A percentile compares a stretch with the other conserved stretches of the same genome.
Evolutionary conservation across 2,797 vertebrate species (phyloP).

Genomic region (Tenualosa ilisha): DNA sequence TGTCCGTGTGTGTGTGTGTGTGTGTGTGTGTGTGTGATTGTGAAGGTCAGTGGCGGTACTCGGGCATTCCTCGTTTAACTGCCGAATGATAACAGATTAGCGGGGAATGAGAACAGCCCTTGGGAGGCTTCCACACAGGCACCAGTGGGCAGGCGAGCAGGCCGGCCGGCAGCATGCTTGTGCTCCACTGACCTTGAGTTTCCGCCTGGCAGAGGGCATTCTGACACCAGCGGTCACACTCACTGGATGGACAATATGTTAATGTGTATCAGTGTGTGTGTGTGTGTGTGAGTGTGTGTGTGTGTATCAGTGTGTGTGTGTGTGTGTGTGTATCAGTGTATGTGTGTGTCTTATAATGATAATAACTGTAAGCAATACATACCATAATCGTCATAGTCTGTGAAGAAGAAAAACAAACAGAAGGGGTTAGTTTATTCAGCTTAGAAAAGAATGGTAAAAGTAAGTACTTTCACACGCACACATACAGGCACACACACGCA

Average conservation of each 20-base stretch:
- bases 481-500: too few relatives aligned
- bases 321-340: too few relatives aligned
- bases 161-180: not conserved
- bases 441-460: too few relatives aligned
- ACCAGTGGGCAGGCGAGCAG: not conserved
- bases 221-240: not conserved
- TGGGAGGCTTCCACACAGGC: not conserved
- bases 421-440: too few relatives aligned
- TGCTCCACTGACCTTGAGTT: not conserved
- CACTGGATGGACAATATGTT: not conserved
- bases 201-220: not conserved
- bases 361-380: slow-evolving; percentile 21
- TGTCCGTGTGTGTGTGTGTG: not conserved
- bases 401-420: slow-evolving; percentile 25
- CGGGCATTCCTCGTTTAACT: slow-evolving; percentile 22
- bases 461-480: too few relatives aligned
- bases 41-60: slow-evolving; percentile 34
- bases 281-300: too few relatives aligned
- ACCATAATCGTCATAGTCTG: slow-evolving; percentile 48
- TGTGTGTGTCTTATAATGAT: not conserved
- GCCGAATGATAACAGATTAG: slow-evolving; percentile 23
- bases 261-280: not conserved
- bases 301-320: not conserved
- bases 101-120: not conserved
- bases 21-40: not conserved